Conservation (phyloP, 2,797 vertebrate genomes). For the Pseudochromis fuscus region DNA sequence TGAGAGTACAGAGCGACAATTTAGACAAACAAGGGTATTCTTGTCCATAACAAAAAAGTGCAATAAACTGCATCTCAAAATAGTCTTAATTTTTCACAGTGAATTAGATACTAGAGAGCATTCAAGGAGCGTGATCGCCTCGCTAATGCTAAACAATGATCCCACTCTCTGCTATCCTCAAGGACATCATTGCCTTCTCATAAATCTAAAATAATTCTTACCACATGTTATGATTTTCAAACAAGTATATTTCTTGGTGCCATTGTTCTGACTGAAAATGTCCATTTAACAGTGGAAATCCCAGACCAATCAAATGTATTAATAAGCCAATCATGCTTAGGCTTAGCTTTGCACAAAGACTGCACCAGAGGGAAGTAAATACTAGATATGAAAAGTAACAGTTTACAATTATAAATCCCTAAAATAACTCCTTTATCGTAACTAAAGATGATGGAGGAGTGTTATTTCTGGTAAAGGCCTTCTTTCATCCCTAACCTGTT, state of each 20-base stretch:
- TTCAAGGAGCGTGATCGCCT: slow-evolving; percentile 8
- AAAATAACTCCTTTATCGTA: background rate
- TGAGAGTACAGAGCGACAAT: slow-evolving; percentile 17
- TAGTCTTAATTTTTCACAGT: slow-evolving; percentile 25
- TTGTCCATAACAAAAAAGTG: background rate
- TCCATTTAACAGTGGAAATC: background rate
- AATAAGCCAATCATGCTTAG: too few relatives aligned
- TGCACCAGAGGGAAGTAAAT: background rate
- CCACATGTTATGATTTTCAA: background rate
- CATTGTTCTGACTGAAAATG: background rate
- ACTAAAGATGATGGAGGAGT: slow-evolving; percentile 16
- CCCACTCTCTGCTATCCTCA: background rate
- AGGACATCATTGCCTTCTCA: background rate
- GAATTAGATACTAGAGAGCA: background rate
- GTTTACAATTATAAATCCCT: background rate
- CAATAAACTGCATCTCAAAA: slow-evolving; percentile 11
- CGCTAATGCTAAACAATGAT: slow-evolving; percentile 18
- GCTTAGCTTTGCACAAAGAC: background rate
- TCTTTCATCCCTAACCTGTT: slow-evolving; percentile 58
- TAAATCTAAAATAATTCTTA: background rate
- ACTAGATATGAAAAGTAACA: background rate
- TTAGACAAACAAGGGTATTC: slow-evolving; percentile 43
- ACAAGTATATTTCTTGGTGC: background rate
- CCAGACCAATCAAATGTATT: background rate
- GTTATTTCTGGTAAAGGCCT: slow-evolving; percentile 46